Percentiles rank a stretch among this genome's conserved stretches.
These are phyloP conservation scores for Cephalopholis sonnerati DNA, from an alignment of 2,113 vertebrate species.

Conservation along the genomic window DNA sequence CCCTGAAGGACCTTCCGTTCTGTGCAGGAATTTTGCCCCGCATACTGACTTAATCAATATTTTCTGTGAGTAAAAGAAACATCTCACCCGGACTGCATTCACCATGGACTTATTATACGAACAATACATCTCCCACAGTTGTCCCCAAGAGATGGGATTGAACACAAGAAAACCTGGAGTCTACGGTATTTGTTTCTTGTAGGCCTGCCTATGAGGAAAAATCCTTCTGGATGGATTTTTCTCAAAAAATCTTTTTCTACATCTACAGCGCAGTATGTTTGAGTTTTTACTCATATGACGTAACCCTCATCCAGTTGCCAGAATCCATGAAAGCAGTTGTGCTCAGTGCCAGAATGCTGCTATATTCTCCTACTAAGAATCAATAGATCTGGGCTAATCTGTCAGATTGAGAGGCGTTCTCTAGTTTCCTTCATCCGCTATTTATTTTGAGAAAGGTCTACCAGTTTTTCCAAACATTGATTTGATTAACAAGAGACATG, in stretches of 20 bases:
- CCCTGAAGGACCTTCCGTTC: constrained; percentile 31
- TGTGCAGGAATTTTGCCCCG: constrained; percentile 22
- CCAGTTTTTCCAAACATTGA: constrained; percentile 46
- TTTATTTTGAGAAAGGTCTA: constrained; percentile 34
- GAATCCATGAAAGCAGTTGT: constrained; percentile 40
- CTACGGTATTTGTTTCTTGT: constrained; percentile 7
- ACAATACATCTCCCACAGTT: constrained; percentile 34
- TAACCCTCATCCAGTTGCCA: constrained; percentile 41
- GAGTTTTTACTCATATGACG: constrained; percentile 37
- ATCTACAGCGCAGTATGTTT: constrained; percentile 11
- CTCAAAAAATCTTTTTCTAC: background rate
- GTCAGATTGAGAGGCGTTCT: constrained; percentile 23
- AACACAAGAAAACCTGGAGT: constrained; percentile 8
- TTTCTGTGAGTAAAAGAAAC: constrained; percentile 25
- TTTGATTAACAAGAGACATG: constrained; percentile 40
- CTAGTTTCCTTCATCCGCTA: constrained; percentile 2
- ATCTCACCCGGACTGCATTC: constrained; percentile 26
- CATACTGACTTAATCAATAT: constrained; percentile 53
- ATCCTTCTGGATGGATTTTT: constrained; percentile 17
- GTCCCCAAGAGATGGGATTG: constrained; percentile 7
- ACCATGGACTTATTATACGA: constrained; percentile 27
- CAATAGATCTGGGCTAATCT: constrained; percentile 39
- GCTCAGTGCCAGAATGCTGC: constrained; percentile 25
- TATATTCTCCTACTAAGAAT: constrained; percentile 26
- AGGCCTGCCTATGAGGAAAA: constrained; percentile 4